Percentiles rank a stretch among this genome's conserved stretches.
Evolutionary conservation across 2,888 invertebrate genomes (phyloP).

Genomic region (Tipula unca): DNA sequence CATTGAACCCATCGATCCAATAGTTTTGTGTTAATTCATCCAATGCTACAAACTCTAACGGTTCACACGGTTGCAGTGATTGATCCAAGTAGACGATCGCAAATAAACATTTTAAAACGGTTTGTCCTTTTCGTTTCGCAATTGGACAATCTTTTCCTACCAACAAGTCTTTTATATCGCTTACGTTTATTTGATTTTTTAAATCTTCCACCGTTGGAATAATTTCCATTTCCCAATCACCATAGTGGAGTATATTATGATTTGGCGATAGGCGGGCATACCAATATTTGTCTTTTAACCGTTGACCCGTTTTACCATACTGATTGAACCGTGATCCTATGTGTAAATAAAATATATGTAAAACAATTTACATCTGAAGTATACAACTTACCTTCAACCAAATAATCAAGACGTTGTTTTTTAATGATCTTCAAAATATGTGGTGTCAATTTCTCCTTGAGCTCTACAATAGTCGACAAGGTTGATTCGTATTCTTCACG

Average conservation of each 20-base stretch:
- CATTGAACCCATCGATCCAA: conserved; percentile 95
- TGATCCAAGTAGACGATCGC: conserved; percentile 75
- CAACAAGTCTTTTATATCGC: conserved; percentile 78
- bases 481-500: conserved; percentile 92
- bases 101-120: conserved; percentile 63
- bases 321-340: conserved; percentile 69
- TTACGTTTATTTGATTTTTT: conserved; percentile 75
- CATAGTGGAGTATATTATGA: conserved; percentile 91
- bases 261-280: conserved; percentile 89
- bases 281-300: conserved; percentile 93
- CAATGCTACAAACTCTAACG: conserved; percentile 82
- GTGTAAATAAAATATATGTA: too few species aligned
- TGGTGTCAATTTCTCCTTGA: conserved; percentile 84
- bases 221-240: conserved; percentile 90
- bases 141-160: conserved; percentile 91
- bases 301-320: conserved; percentile 66
- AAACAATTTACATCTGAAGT: too few species aligned
- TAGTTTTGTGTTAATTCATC: conserved; percentile 81
- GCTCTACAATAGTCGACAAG: conserved; percentile 77
- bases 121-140: conserved; percentile 68
- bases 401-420: conserved; percentile 78
- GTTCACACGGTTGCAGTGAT: conserved; percentile 57
- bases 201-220: conserved; percentile 81
- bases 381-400: conserved; percentile 72
- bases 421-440: conserved; percentile 86